A percentile compares a stretch with the other conserved stretches of the same genome.
phyloP scores from a whole-genome alignment of 2,888 invertebrate genomes.

The Drosophila anomalata region DNA sequence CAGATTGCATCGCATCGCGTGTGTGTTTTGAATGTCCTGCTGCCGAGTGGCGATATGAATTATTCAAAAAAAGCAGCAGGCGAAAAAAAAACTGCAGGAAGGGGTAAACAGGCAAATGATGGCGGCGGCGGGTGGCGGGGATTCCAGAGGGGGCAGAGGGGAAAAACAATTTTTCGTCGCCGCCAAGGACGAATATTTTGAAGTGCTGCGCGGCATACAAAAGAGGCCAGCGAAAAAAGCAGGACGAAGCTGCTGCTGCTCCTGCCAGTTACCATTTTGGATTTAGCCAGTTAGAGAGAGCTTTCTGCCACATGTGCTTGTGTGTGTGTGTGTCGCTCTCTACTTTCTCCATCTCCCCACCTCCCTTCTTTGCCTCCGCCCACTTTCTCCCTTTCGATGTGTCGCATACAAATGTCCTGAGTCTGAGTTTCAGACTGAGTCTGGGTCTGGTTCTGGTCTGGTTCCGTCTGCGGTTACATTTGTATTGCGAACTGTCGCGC shows the following conservation, averaged over 20 bases:
- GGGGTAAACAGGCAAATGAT: neutral
- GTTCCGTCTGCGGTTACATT: conserved; percentile 59
- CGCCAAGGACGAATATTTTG: conserved; percentile 82
- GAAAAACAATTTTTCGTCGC: conserved; percentile 68
- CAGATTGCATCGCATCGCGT: conserved; percentile 82
- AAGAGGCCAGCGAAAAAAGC: conserved; percentile 62
- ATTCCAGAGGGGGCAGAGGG: neutral
- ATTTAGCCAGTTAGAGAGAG: conserved; percentile 70
- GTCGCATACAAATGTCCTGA: conserved; percentile 76
- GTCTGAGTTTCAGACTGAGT: conserved; percentile 31
- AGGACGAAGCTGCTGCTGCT: conserved; percentile 47
- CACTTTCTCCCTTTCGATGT: conserved; percentile 43
- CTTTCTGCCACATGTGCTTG: conserved; percentile 43
- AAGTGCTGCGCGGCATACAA: conserved; percentile 80
- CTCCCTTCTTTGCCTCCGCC: conserved; percentile 3
- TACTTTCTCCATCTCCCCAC: conserved; percentile 6
- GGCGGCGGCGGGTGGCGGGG: neutral
- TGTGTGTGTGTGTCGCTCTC: conserved; percentile 20
- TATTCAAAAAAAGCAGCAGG: conserved; percentile 81
- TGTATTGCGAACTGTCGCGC: conserved; percentile 77
- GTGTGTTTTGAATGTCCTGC: conserved; percentile 83
- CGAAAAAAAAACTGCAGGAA: conserved; percentile 23
- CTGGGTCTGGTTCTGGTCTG: conserved; percentile 49
- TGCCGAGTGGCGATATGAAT: conserved; percentile 82
- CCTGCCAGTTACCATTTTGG: conserved; percentile 48